Evolutionary conservation across 2,888 invertebrate species (phyloP), one percentile per base, ranked within the genome.

Genomic region (Diachrysia chrysitis): DNA sequence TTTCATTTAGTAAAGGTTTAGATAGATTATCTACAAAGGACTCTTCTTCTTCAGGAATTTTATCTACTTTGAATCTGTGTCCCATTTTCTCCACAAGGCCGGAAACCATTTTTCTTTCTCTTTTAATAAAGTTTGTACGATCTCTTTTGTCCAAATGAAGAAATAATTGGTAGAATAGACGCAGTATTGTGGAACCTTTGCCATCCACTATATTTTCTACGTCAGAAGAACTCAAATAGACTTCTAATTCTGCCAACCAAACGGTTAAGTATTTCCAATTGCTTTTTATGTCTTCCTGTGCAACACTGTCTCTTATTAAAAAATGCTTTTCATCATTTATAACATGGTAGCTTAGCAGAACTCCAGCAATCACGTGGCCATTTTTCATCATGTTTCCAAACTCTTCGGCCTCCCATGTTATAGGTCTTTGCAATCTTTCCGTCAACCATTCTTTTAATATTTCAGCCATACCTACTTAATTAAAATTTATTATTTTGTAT

Each of bases 81-180:
- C 84, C 88, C 54, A 92, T 79, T 86, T 95, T 95, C 48, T 93
- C 89, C 17, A 95, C 89, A 57, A 95, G 84, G 19, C 57, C 82
- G 16, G 95, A 94, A 3, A 90, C 91, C 88, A 93, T 92, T 85
- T 93, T 90, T 58, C 90, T 85, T 79, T 95, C 95, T 64, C 91
- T 86, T 73, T 95, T 94, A 29, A 96, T 94, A 78, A 96, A 96
- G 81, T 96, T 90, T 16, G 96, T 90, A 56, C 95, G 93, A 79
- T 96, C 96, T 84, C 95, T 96, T 83, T 95, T 96, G 76, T 96
- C 96, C 58, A 97, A 89, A 71, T 94, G 93, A 10, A 97, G 89
- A 83, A 96, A 97, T 5, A 97, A 86, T 85, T 96, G 95, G 86
- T 97, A 97, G 84, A 96, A 96, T 1, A 97, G 82, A 35, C 96